Conservation (phyloP, 2,113 vertebrate species). For the Dipodomys spectabilis region DNA sequence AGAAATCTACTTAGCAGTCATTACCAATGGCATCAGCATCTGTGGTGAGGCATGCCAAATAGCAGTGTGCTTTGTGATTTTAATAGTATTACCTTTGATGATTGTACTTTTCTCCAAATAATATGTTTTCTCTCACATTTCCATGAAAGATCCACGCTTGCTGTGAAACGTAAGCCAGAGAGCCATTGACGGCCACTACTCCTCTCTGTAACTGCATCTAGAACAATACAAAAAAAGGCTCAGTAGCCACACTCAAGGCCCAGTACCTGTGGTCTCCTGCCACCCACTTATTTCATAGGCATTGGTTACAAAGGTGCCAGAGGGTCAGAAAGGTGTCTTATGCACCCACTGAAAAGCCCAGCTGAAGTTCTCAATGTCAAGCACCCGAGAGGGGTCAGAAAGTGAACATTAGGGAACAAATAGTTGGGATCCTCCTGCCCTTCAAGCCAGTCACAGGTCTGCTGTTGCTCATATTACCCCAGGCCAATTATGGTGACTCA, state of each 20-base stretch:
- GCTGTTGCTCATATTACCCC: no score
- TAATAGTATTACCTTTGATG: conserved; percentile 84
- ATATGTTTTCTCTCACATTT: conserved; percentile 89
- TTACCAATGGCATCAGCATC: neutral
- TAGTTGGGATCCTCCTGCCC: neutral
- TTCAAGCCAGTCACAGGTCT: no score
- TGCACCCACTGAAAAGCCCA: neutral
- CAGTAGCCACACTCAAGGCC: neutral
- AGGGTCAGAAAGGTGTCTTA: neutral
- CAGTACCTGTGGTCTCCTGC: neutral
- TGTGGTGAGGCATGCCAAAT: no score
- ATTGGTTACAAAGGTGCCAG: neutral
- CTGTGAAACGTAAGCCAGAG: conserved; percentile 91
- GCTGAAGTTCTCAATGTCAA: rapidly evolving
- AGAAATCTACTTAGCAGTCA: neutral
- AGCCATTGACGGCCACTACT: conserved; percentile 83
- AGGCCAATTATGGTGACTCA: neutral
- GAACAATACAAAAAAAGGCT: neutral
- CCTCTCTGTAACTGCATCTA: conserved; percentile 90
- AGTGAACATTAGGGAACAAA: neutral
- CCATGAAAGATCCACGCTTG: conserved; percentile 94
- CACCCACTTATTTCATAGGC: neutral
- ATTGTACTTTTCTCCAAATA: conserved; percentile 90
- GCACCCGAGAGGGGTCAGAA: neutral
- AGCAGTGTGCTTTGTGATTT: neutral